Evolutionary conservation across 2,113 vertebrate species (phyloP), one percentile per base, ranked within the genome.

Genomic region (Hippoglossus stenolepis): DNA sequence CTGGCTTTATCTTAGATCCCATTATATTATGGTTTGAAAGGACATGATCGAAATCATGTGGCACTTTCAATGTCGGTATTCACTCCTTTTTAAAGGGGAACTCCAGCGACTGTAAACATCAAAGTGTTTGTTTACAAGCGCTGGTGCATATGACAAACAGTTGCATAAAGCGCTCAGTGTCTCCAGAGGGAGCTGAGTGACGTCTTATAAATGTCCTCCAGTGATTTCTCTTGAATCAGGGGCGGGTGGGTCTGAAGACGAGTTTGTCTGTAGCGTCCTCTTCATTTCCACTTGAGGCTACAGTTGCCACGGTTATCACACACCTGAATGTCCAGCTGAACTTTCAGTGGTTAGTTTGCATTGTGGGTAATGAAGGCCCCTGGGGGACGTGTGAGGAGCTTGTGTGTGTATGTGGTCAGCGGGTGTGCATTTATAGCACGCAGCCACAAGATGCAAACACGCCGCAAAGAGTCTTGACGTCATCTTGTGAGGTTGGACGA

Each of bases 381-480:
- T 14, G 21, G 23, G 12, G 5, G 58, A 60, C 38, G 57, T 53
- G 77, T 49, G 85, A 77, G 77, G 61, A 61, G 62, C 67, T 59
- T n/a, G 51, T 62, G 31, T 59, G 54, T 2, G 54, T 11, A 21
- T 12, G 26, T 6, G 73, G 77, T 69, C 81, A 69, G 82, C 38
- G 8, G 75, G 66, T 17, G 57, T 35, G 75, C 88, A 90, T 91
- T 84, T 82, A 84, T 90, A 31, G 82, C 75, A 1, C 18, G 13
- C 12, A 63, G 67, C 70, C 77, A 77, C 18, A 59, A 78, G 85
- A 68, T 31, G 65, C 77, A 69, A 56, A 38, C 38, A 38, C 38
- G 10, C 8, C 1, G 38, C 10, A 11, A 40, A 72, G 77, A 13
- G 53, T 76, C 64, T 13, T 58, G 62, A 77, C 56, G 49, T 86